Evolutionary conservation across 2,113 vertebrate genomes (phyloP).

Genomic region (Apaloderma vittatum): DNA sequence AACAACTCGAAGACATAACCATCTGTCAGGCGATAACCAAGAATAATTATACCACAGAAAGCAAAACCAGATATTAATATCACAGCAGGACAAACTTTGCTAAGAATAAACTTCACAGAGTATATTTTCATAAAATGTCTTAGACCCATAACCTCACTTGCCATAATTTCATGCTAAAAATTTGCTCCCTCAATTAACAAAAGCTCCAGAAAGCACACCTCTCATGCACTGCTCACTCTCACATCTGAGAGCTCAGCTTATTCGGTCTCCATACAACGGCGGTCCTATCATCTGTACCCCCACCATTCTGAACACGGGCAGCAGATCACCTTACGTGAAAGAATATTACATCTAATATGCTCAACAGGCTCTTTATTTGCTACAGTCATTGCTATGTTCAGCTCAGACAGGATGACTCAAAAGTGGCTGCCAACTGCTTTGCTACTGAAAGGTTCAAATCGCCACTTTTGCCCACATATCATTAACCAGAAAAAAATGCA

Average conservation of each 20-base stretch:
- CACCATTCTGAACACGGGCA: background rate
- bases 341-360: background rate
- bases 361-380: background rate
- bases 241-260: background rate
- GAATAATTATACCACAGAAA: slow-evolving; percentile 5
- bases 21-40: slow-evolving; percentile 2
- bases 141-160: background rate
- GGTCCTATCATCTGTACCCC: background rate
- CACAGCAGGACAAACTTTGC: background rate
- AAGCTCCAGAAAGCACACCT: background rate
- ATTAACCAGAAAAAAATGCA: background rate
- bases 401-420: background rate
- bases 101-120: background rate
- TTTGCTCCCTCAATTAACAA: background rate
- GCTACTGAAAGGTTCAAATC: background rate
- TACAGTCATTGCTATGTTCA: background rate
- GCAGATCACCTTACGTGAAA: background rate
- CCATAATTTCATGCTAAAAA: background rate
- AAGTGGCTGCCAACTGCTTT: background rate
- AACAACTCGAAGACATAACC: background rate
- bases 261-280: background rate
- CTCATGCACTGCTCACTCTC: background rate
- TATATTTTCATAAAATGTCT: background rate
- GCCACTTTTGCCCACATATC: background rate
- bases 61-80: background rate